phyloP scores from a whole-genome alignment of 2,113 vertebrate species.

The Corythaeola cristata region DNA sequence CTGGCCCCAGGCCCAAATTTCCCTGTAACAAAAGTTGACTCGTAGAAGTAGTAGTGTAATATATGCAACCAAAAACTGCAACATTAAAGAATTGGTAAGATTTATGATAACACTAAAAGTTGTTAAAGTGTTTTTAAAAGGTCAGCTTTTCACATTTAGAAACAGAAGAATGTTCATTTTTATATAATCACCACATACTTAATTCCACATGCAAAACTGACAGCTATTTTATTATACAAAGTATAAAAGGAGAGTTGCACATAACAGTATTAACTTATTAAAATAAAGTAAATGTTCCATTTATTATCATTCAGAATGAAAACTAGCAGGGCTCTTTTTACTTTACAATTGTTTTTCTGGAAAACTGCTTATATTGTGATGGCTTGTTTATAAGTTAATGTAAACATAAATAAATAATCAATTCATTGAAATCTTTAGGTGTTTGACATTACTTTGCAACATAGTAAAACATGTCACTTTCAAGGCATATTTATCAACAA shows the following conservation, averaged over 20 bases:
- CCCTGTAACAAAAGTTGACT: constrained; percentile 64
- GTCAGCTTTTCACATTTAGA: constrained; percentile 65
- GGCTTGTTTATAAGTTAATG: background rate
- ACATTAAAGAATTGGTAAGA: constrained; percentile 59
- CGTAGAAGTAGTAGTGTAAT: constrained; percentile 27
- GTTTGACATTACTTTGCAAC: background rate
- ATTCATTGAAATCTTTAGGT: background rate
- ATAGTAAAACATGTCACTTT: background rate
- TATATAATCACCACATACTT: background rate
- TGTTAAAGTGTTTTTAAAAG: constrained; percentile 60
- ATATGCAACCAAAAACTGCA: constrained; percentile 31
- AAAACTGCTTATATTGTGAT: background rate
- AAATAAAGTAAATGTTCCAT: background rate
- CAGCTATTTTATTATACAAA: constrained; percentile 12
- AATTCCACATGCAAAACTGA: constrained; percentile 10
- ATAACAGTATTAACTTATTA: background rate
- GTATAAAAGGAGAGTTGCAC: background rate
- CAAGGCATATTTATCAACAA: background rate
- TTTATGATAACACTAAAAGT: constrained; percentile 56
- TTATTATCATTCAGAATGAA: background rate
- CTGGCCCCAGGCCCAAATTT: constrained; percentile 64
- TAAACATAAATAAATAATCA: constrained; percentile 15
- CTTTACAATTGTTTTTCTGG: background rate
- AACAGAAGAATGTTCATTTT: constrained; percentile 53
- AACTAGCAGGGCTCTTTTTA: background rate